Percentiles rank a stretch among this genome's conserved stretches.
These are phyloP conservation scores for Drosophila bifasciata DNA, from an alignment of 1,140 invertebrate genomes.

Conservation along the genomic window DNA sequence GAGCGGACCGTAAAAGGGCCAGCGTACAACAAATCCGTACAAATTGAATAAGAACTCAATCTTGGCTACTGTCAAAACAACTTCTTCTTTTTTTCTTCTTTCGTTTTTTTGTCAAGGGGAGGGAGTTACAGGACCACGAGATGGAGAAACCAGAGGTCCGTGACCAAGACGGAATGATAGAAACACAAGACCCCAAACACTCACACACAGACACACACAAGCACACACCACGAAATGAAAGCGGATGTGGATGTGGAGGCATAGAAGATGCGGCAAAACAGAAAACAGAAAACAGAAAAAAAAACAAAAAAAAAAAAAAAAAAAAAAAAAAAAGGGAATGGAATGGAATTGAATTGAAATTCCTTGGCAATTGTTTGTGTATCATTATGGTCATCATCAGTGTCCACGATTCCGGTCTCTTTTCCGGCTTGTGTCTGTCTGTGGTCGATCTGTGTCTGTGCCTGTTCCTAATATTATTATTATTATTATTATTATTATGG, in stretches of 20 bases:
- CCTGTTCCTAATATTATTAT: slow-evolving; percentile 30
- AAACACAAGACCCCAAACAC: slow-evolving; percentile 19
- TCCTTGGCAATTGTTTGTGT: slow-evolving; percentile 78
- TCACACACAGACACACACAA: slow-evolving; percentile 7
- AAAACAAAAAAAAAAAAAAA: slow-evolving; percentile 8
- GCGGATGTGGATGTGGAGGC: neutral
- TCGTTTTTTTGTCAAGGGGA: neutral
- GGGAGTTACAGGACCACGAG: neutral
- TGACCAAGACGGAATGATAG: slow-evolving; percentile 52
- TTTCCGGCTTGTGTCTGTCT: neutral
- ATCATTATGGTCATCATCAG: slow-evolving; percentile 80
- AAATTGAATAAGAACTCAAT: slow-evolving; percentile 83
- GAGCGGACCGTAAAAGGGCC: slow-evolving; percentile 36
- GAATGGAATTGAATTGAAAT: slow-evolving; percentile 76
- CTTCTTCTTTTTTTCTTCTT: slow-evolving; percentile 32
- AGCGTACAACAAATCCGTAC: slow-evolving; percentile 69
- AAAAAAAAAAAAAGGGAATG: slow-evolving; percentile 1
- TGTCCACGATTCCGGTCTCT: slow-evolving; percentile 32
- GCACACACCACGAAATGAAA: slow-evolving; percentile 2
- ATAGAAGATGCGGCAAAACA: slow-evolving; percentile 24
- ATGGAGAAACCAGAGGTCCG: slow-evolving; percentile 14
- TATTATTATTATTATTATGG: slow-evolving; percentile 24
- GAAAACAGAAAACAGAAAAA: slow-evolving; percentile 18
- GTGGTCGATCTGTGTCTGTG: slow-evolving; percentile 14
- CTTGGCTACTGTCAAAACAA: slow-evolving; percentile 80